Conservation (phyloP, 2,888 invertebrate species). For the Oscheius sp. region DNA sequence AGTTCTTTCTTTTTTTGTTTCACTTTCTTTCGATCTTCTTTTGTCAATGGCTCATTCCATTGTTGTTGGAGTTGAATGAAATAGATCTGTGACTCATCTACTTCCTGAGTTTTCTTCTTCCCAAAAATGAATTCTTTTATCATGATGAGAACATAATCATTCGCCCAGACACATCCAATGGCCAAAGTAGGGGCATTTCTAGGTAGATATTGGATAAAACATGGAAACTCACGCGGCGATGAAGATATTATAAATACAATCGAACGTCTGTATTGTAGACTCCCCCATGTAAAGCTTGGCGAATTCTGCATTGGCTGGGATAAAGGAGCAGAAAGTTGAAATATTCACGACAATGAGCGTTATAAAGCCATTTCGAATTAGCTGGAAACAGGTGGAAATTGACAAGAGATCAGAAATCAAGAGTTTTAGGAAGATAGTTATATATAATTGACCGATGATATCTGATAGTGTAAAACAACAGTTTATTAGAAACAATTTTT, state of each 20-base stretch:
- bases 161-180: not conserved
- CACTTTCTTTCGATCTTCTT: too few relatives aligned
- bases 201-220: not conserved
- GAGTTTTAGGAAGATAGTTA: too few relatives aligned
- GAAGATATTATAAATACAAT: not conserved
- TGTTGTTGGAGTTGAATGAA: not conserved
- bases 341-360: not conserved
- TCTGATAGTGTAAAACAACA: too few relatives aligned
- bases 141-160: too few relatives aligned
- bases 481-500: too few relatives aligned
- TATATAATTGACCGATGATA: too few relatives aligned
- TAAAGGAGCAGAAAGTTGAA: not conserved
- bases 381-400: not conserved
- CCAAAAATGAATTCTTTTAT: too few relatives aligned
- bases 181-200: slow-evolving; percentile 8
- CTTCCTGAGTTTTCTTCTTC: not conserved
- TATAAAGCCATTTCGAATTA: slow-evolving; percentile 5
- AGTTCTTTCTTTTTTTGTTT: too few relatives aligned
- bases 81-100: not conserved
- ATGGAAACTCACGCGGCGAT: not conserved
- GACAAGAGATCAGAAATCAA: not conserved
- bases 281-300: not conserved
- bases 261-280: not conserved
- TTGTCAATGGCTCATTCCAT: not conserved
- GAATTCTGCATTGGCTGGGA: not conserved